These are phyloP conservation scores for Typhlichthys subterraneus DNA, from an alignment of 2,797 vertebrate genomes.

Conservation along the genomic window DNA sequence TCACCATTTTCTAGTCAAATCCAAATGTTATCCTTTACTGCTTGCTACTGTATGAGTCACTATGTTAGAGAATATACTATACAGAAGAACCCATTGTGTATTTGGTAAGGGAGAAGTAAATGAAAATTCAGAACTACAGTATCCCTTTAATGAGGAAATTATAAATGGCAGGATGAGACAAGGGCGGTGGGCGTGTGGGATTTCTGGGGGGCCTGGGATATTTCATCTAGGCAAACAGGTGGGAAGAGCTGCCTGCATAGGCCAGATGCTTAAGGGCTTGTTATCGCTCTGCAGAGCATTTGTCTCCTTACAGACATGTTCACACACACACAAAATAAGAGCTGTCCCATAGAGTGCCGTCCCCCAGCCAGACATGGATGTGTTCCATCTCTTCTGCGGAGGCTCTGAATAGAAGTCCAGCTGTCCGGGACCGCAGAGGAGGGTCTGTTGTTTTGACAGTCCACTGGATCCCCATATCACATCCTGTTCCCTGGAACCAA, in stretches of 20 bases:
- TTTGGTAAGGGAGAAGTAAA: no score
- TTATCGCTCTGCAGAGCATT: constrained; percentile 21
- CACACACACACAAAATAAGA: neutral
- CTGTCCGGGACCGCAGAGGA: constrained; percentile 75
- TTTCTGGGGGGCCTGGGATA: neutral
- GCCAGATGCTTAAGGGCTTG: constrained; percentile 44
- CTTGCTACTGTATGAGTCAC: no score
- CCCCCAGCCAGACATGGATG: no score
- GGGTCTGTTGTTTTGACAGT: constrained; percentile 77
- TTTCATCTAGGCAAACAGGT: constrained; percentile 15
- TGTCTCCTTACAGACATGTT: constrained; percentile 14
- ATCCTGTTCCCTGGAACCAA: constrained; percentile 67
- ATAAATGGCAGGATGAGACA: no score
- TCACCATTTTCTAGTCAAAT: no score
- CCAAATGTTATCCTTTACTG: no score
- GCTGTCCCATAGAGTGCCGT: neutral
- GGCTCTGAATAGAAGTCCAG: constrained; percentile 73
- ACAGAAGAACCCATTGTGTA: no score
- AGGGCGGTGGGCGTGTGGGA: neutral
- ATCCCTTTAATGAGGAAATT: no score
- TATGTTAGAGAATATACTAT: no score
- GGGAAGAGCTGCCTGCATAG: constrained; percentile 7
- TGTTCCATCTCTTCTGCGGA: neutral
- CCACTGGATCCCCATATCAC: constrained; percentile 68
- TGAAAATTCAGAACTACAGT: no score